Base-by-base conservation (phyloP, 2,888 invertebrate species). In the Endomychus coccineus region DNA sequence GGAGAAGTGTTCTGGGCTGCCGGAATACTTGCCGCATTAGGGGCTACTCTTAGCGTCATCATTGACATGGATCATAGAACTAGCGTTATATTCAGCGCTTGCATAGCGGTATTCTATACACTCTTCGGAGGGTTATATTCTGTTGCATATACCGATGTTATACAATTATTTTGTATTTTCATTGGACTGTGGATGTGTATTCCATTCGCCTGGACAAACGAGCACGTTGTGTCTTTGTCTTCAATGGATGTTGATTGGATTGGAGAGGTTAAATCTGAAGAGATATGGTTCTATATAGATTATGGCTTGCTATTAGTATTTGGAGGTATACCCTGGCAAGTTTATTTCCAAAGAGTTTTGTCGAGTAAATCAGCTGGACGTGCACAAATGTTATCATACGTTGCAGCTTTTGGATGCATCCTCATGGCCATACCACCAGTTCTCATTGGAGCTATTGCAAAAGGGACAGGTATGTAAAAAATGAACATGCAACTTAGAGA, bases 1-100 rank as follows among this genome's bases (percentile, higher is more conserved):
- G 97, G 97, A 4, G 97, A 97, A 70, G 91, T 95, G 3, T 97
- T 98, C 71, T 97, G 97, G 97, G 95, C 96, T 0, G 97, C 96
- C 1, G 96, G 96, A 34, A 96, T 97, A 52, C 72, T 97, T 35
- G 92, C 96, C 0, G 97, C 97, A 4, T 71, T 97, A 24, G 90
- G 97, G 23, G 95, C 97, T 9, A 97, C 97, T 0, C 69, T 98
- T 42, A 87, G 91, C 16, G 96, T 98, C 35, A 96, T 98, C 64
- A 88, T 98, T 59, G 91, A 95, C 66, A 84, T 96, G 80, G 88
- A 92, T 62, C 89, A 92, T 58, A 75, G 80, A 48, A 84, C 88
- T 6, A 90, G 95, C 16, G 92, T 97, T 43, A 88, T 97, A 54
- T 78, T 94, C 60, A 96, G 92, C 54, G 87, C 97, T 2, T 88